phyloP scores from a whole-genome alignment of 1,140 invertebrate species.

The Fopius arisanus region DNA sequence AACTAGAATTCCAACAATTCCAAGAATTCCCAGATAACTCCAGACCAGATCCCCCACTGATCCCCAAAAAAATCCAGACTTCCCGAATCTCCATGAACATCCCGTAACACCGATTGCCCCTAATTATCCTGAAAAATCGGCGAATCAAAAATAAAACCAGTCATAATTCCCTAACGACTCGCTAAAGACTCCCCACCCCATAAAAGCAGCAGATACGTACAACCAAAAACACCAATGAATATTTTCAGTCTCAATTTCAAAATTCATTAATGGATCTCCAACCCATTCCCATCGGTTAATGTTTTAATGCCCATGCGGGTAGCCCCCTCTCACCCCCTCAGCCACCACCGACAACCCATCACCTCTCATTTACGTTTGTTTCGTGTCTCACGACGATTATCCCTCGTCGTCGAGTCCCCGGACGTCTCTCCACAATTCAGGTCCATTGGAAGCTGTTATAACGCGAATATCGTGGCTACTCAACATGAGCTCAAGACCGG shows the following conservation, averaged over 20 bases:
- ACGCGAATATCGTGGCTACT: not conserved
- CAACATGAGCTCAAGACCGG: not conserved
- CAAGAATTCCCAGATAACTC: no score
- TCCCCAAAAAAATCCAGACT: no score
- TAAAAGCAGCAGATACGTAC: no score
- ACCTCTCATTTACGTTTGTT: conserved; percentile 5
- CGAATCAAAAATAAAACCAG: no score
- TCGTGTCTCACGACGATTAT: conserved; percentile 29
- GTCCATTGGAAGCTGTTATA: not conserved
- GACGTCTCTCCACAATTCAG: not conserved
- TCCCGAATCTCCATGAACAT: not conserved
- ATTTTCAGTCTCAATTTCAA: not conserved
- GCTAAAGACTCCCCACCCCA: not conserved
- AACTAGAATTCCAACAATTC: no score
- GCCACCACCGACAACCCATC: not conserved
- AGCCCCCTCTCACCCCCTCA: not conserved
- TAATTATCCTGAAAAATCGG: no score
- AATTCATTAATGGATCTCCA: not conserved
- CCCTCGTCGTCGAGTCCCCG: not conserved
- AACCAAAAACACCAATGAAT: not conserved
- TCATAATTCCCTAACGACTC: no score
- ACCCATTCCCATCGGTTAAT: not conserved
- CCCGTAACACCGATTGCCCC: not conserved
- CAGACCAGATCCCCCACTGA: no score
- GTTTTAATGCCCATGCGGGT: not conserved